phyloP scores from a whole-genome alignment of 2,113 vertebrate genomes.

The Chitala chitala region DNA sequence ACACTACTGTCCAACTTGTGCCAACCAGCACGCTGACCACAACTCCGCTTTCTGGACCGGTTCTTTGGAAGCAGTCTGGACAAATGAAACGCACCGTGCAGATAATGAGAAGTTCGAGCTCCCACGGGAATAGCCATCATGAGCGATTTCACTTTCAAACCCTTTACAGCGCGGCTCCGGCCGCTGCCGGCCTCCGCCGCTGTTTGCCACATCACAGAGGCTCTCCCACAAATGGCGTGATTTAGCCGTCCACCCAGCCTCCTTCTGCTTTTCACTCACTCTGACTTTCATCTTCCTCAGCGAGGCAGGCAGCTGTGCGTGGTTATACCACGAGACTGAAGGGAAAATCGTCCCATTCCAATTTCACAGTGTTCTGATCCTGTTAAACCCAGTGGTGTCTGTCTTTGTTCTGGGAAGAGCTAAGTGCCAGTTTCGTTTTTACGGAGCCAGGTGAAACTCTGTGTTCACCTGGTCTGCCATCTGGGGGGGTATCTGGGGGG shows the following conservation, averaged over 20 bases:
- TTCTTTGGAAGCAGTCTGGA: background rate
- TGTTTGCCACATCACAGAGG: background rate
- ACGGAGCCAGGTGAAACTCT: too few relatives aligned
- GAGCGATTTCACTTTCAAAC: too few relatives aligned
- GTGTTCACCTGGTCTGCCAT: too few relatives aligned
- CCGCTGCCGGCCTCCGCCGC: background rate
- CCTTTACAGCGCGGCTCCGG: too few relatives aligned
- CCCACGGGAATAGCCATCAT: too few relatives aligned
- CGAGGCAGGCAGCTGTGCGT: background rate
- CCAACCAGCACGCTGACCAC: background rate
- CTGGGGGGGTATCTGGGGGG: too few relatives aligned
- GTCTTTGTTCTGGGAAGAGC: too few relatives aligned
- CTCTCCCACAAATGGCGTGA: background rate
- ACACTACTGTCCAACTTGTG: background rate
- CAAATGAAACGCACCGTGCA: background rate
- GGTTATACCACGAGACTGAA: background rate
- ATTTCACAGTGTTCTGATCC: background rate
- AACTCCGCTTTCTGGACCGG: background rate
- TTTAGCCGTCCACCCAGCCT: background rate
- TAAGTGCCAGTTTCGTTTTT: too few relatives aligned
- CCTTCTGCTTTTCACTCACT: constrained; percentile 5
- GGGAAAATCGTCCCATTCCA: background rate
- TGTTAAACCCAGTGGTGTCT: background rate
- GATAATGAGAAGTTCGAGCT: background rate
- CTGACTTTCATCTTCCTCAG: constrained; percentile 3